A percentile compares a stretch with the other conserved stretches of the same genome.
Conservation (phyloP, 2,888 invertebrate species). For the Agrochola litura region DNA sequence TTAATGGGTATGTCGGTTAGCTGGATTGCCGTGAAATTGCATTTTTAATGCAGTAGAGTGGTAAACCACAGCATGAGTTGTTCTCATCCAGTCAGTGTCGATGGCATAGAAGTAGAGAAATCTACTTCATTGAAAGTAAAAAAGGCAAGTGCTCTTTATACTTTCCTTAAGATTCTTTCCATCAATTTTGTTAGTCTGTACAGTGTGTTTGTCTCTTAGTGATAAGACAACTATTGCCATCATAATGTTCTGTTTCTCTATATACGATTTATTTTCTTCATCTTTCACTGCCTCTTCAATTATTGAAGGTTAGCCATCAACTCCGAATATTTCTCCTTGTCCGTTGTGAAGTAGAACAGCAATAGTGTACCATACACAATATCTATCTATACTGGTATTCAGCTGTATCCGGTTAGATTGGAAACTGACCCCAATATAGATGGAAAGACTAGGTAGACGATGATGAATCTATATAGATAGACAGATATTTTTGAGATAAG, state of each 20-base stretch:
- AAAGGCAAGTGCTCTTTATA: not conserved
- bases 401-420: too few relatives aligned
- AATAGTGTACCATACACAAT: not conserved
- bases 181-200: too few relatives aligned
- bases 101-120: not conserved
- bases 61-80: not conserved
- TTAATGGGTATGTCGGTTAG: constrained; percentile 15
- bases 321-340: not conserved
- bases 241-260: not conserved
- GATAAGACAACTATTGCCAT: not conserved
- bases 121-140: not conserved
- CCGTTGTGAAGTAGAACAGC: not conserved
- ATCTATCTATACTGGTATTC: too few relatives aligned
- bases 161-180: not conserved
- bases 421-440: too few relatives aligned
- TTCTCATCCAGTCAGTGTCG: not conserved
- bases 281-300: not conserved
- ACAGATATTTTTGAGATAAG: not conserved
- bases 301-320: fast-evolving
- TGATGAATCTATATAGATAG: not conserved
- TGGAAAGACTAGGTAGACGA: not conserved
- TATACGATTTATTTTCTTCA: not conserved
- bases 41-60: not conserved
- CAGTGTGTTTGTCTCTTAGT: too few relatives aligned
- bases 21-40: not conserved